phyloP scores from a whole-genome alignment of 2,888 invertebrate species.

The Drosophila bunnanda region DNA sequence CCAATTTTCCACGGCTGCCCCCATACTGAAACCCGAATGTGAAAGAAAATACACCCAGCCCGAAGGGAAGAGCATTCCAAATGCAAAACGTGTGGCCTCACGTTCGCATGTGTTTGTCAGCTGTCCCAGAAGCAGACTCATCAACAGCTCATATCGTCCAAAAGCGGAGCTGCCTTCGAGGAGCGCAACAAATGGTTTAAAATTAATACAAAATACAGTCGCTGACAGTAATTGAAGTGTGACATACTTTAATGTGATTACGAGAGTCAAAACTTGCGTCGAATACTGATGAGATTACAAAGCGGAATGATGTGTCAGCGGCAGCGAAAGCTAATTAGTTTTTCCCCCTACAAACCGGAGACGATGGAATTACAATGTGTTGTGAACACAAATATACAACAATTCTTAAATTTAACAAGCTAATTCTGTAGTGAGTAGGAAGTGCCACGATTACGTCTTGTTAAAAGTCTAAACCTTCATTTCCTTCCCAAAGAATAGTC shows the following conservation, averaged over 20 bases:
- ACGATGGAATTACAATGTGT: slow-evolving; percentile 32
- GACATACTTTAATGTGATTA: slow-evolving; percentile 73
- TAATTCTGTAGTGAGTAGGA: not conserved
- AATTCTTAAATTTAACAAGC: not conserved
- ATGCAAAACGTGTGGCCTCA: slow-evolving; percentile 75
- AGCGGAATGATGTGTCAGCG: slow-evolving; percentile 21
- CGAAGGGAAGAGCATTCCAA: slow-evolving; percentile 57
- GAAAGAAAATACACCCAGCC: slow-evolving; percentile 9
- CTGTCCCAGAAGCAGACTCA: slow-evolving; percentile 40
- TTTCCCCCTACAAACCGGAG: not conserved
- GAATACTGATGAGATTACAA: slow-evolving; percentile 62
- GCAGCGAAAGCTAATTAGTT: slow-evolving; percentile 36
- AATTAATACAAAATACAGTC: slow-evolving; percentile 63
- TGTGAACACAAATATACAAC: not conserved
- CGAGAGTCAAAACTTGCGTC: slow-evolving; percentile 57
- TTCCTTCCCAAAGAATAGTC: not conserved
- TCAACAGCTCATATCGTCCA: slow-evolving; percentile 8
- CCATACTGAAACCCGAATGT: slow-evolving; percentile 5
- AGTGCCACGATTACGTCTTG: not conserved
- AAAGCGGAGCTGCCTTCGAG: slow-evolving; percentile 3
- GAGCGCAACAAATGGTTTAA: slow-evolving; percentile 51
- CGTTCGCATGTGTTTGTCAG: slow-evolving; percentile 66
- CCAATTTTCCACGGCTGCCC: slow-evolving; percentile 41
- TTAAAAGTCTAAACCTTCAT: not conserved
- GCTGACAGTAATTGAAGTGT: slow-evolving; percentile 75